Base-by-base conservation (phyloP, 2,888 invertebrate genomes). In the Seladonia tumulorum region DNA sequence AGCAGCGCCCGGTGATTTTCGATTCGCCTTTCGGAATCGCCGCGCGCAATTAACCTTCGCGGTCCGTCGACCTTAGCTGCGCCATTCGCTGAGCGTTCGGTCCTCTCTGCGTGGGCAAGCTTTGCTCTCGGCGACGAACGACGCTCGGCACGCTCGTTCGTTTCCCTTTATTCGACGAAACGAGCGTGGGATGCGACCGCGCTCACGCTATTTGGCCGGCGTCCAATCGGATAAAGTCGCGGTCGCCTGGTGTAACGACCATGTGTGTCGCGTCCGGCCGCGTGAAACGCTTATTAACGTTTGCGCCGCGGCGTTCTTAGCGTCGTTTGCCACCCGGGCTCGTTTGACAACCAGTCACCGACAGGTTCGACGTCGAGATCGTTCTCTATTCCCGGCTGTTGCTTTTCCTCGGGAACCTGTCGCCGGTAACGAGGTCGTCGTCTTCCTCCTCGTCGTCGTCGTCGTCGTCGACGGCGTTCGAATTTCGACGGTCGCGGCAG, bases 151-250 rank as follows among this genome's bases (percentile, higher is more conserved):
- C 72, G 70, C 75, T 57, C 76, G 77, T 63, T 57, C 80, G 75
- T 86, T 86, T 87, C 76, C 82, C 84, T 81, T 73, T 72, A 75
- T 75, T 75, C 53, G 39, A 53, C 70, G 25, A 84, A 82, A 75
- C 79, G 71, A 92, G 91, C 88, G 90, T 90, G 88, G 85, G 91
- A 88, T 88, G 80, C 87, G 90, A 86, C 85, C 81, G 88, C 87
- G 89, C 89, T 86, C 89, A 90, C 91, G 92, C 92, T 92, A 93
- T 93, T 93, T 94, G 94, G 93, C 94, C 72, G 83, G 74, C 81
- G 83, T 91, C 94, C 94, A 93, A 91, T 92, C 91, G 91, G 89
- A 90, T 89, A 90, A 84, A 88, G 82, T 81, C 68, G 39, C 70
- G 72, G 66, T 70, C 60, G 79, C 66, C 70, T 16, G 22, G 79